Percentiles rank a stretch among this genome's conserved stretches.
phyloP scores from a whole-genome alignment of 2,797 vertebrate species.

The Sebastes oblongus region DNA sequence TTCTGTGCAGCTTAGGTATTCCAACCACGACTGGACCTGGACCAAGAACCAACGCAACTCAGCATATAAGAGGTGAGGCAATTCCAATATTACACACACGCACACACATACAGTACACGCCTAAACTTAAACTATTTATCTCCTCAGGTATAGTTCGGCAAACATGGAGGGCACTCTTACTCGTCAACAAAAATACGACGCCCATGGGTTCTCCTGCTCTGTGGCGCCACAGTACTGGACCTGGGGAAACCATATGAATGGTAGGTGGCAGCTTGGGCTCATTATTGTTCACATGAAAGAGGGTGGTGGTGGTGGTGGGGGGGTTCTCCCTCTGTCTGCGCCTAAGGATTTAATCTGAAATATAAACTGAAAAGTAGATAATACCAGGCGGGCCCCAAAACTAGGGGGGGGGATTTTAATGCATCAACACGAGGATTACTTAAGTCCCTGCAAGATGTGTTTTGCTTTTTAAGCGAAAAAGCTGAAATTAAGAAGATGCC shows the following conservation, averaged over 20 bases:
- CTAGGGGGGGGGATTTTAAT: constrained; percentile 25
- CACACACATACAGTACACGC: background rate
- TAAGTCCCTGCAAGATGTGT: constrained; percentile 39
- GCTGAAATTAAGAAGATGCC: constrained; percentile 36
- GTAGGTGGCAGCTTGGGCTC: constrained; percentile 42
- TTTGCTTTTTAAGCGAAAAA: constrained; percentile 5
- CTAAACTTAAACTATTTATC: background rate
- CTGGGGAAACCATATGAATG: constrained; percentile 80
- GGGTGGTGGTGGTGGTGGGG: background rate
- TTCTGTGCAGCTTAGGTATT: constrained; percentile 83
- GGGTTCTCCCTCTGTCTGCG: constrained; percentile 3
- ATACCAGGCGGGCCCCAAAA: constrained; percentile 30
- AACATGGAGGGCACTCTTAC: constrained; percentile 74
- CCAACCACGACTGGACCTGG: constrained; percentile 84
- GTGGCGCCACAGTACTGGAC: constrained; percentile 84
- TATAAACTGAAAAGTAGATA: constrained; percentile 50
- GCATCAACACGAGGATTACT: constrained; percentile 57
- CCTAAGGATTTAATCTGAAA: constrained; percentile 49
- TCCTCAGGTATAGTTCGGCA: constrained; percentile 72
- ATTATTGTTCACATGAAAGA: constrained; percentile 19
- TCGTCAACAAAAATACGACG: constrained; percentile 63
- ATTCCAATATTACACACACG: background rate
- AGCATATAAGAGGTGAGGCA: constrained; percentile 84
- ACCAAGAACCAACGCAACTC: constrained; percentile 80
- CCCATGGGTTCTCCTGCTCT: constrained; percentile 78